A percentile compares a stretch with the other conserved stretches of the same genome.
These are phyloP conservation scores for Acleris literana DNA, from an alignment of 2,888 invertebrate species.

Conservation along the genomic window DNA sequence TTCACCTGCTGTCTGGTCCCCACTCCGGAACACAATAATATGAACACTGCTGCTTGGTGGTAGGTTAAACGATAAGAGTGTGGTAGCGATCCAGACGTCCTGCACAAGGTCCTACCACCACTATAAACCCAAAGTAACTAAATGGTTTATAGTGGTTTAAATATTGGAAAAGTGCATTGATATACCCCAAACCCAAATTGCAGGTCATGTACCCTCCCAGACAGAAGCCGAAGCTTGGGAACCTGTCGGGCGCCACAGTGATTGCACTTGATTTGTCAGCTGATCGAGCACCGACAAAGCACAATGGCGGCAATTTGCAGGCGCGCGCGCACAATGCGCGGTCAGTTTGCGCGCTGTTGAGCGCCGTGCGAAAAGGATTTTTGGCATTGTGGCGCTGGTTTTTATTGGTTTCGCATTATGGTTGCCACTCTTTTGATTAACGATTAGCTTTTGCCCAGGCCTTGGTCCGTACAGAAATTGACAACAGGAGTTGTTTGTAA, in stretches of 20 bases:
- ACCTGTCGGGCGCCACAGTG: constrained; percentile 6
- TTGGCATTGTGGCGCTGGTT: constrained; percentile 24
- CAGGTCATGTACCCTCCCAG: not conserved
- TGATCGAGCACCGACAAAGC: constrained; percentile 34
- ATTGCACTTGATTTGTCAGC: constrained; percentile 32
- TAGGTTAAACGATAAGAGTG: too few species aligned
- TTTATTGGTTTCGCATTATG: constrained; percentile 18
- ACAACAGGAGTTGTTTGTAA: too few species aligned
- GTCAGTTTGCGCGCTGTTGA: constrained; percentile 34
- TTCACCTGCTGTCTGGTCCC: too few species aligned
- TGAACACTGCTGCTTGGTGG: too few species aligned
- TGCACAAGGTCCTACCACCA: too few species aligned
- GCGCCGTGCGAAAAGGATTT: constrained; percentile 35
- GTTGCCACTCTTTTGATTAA: not conserved
- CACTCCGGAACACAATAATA: too few species aligned
- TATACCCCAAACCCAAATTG: not conserved
- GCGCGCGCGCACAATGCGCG: constrained; percentile 18
- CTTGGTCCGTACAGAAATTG: too few species aligned
- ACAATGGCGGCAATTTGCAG: constrained; percentile 31
- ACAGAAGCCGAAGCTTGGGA: constrained; percentile 18
- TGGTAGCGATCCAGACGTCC: too few species aligned
- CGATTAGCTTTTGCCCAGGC: not conserved
- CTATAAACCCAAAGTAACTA: too few species aligned
- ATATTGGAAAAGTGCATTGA: too few species aligned
- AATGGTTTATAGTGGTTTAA: too few species aligned